These are phyloP conservation scores for Plebejus anna DNA, from an alignment of 2,888 invertebrate genomes.

Conservation along the genomic window DNA sequence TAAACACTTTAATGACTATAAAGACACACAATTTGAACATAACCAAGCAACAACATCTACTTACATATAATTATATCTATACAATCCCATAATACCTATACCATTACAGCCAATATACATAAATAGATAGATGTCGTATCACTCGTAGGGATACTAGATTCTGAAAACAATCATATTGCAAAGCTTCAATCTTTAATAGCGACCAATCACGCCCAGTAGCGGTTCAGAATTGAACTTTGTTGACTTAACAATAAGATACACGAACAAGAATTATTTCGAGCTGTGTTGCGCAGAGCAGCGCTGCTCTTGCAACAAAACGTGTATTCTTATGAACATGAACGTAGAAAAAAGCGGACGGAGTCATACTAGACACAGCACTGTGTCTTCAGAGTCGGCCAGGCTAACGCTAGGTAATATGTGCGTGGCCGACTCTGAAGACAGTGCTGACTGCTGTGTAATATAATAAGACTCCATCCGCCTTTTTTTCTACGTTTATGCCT, in stretches of 20 bases:
- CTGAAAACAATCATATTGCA: not conserved
- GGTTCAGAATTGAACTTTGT: not conserved
- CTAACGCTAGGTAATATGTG: too few relatives aligned
- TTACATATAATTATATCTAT: not conserved
- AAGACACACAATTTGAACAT: not conserved
- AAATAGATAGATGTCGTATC: not conserved
- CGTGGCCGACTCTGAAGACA: too few relatives aligned
- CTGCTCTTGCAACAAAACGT: not conserved
- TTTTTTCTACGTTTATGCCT: too few relatives aligned
- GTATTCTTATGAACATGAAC: not conserved
- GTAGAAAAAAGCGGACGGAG: too few relatives aligned
- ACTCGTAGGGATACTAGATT: not conserved
- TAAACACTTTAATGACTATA: not conserved
- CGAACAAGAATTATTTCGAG: not conserved
- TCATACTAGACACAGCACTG: too few relatives aligned
- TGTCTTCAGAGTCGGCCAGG: too few relatives aligned
- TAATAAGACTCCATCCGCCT: too few relatives aligned
- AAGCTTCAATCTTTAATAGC: not conserved
- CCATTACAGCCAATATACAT: not conserved
- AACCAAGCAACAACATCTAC: constrained; percentile 8
- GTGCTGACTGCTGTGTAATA: too few relatives aligned
- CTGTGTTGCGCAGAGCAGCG: not conserved
- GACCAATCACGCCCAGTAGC: not conserved
- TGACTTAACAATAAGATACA: not conserved
- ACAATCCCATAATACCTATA: not conserved